A percentile compares a stretch with the other conserved stretches of the same genome.
phyloP scores from a whole-genome alignment of 2,888 invertebrate genomes.

The Germaria angustata region DNA sequence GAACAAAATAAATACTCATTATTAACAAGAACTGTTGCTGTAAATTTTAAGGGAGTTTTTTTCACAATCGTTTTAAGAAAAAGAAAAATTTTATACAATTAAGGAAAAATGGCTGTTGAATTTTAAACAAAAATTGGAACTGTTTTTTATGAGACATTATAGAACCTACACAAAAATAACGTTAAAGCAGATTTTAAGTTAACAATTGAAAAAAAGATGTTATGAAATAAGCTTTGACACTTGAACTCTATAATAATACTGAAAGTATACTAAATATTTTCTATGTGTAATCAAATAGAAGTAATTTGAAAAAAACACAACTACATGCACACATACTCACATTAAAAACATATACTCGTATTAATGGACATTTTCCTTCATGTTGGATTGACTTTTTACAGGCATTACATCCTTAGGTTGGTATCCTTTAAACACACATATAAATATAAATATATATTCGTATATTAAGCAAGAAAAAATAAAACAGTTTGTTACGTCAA shows the following conservation, averaged over 20 bases:
- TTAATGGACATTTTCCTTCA: too few species aligned
- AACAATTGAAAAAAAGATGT: not conserved
- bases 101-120: constrained; percentile 54
- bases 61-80: constrained; percentile 3
- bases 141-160: constrained; percentile 7
- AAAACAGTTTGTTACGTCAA: constrained; percentile 25
- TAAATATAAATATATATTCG: not conserved
- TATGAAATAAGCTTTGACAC: too few species aligned
- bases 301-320: constrained; percentile 1
- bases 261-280: constrained; percentile 32
- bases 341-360: not conserved
- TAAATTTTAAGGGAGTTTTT: constrained; percentile 18
- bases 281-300: not conserved
- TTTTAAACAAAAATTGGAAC: constrained; percentile 34
- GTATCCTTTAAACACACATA: not conserved
- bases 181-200: not conserved
- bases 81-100: constrained; percentile 24
- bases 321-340: not conserved
- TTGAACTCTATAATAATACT: too few species aligned
- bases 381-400: too few species aligned
- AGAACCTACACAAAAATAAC: not conserved
- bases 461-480: not conserved
- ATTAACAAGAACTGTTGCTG: constrained; percentile 8
- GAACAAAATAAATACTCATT: constrained; percentile 29
- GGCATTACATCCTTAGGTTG: not conserved